These are phyloP conservation scores for Tortrix viridana DNA, from an alignment of 2,888 invertebrate genomes.

Conservation along the genomic window DNA sequence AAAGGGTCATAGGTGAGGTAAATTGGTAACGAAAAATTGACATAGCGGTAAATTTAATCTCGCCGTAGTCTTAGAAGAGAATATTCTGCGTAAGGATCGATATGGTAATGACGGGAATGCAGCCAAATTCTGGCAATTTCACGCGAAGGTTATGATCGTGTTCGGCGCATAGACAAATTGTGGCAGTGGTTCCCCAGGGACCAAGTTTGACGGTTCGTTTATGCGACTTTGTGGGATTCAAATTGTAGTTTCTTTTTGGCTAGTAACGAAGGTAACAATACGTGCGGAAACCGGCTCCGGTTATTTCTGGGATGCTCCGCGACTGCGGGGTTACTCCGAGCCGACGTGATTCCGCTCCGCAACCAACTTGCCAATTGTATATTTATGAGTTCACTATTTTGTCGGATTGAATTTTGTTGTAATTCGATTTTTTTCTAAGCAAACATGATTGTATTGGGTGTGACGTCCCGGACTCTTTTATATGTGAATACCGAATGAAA, in stretches of 20 bases:
- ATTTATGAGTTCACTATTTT: constrained; percentile 80
- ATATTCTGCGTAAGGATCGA: constrained; percentile 16
- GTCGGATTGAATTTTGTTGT: constrained; percentile 56
- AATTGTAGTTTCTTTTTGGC: constrained; percentile 74
- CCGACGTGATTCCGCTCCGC: constrained; percentile 73
- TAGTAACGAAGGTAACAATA: constrained; percentile 79
- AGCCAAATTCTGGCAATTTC: constrained; percentile 18
- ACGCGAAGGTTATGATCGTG: constrained; percentile 10
- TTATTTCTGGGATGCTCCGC: constrained; percentile 66
- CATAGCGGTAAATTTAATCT: constrained; percentile 23
- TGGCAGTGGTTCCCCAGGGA: constrained; percentile 66
- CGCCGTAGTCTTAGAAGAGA: constrained; percentile 5
- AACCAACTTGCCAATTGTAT: constrained; percentile 79
- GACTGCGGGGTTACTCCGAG: constrained; percentile 54
- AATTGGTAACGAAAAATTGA: constrained; percentile 32
- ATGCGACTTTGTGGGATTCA: constrained; percentile 73
- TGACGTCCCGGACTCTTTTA: constrained; percentile 26
- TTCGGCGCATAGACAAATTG: constrained; percentile 52
- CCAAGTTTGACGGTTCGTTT: constrained; percentile 77
- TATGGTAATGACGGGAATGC: constrained; percentile 26
- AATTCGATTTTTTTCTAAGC: constrained; percentile 51
- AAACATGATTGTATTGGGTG: constrained; percentile 47
- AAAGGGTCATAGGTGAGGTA: constrained; percentile 43
- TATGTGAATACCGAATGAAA: constrained; percentile 31
- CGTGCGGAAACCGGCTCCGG: constrained; percentile 73